Conservation (phyloP, 2,113 vertebrate genomes). For the Antechinus flavipes region DNA sequence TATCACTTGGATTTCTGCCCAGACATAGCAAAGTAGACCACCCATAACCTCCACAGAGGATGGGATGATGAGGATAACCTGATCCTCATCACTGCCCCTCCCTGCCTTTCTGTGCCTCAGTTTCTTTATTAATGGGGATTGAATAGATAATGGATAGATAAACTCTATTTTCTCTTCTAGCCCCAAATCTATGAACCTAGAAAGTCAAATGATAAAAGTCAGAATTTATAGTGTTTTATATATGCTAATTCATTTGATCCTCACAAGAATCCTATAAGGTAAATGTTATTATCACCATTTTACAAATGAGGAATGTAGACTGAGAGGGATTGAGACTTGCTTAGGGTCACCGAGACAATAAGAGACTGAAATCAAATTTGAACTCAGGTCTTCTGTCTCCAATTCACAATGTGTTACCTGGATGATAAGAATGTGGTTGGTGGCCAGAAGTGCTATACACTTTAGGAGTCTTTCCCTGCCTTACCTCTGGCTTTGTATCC, state of each 20-base stretch:
- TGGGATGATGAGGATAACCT: too few species aligned
- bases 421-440: neutral
- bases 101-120: neutral
- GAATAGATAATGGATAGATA: neutral
- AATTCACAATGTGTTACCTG: neutral
- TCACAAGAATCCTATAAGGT: neutral
- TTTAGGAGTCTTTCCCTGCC: neutral
- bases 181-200: neutral
- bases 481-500: neutral
- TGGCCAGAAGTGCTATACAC: neutral
- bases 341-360: neutral
- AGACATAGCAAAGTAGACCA: too few species aligned
- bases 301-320: neutral
- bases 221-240: neutral
- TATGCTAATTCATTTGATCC: neutral
- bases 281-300: neutral
- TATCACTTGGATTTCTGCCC: too few species aligned
- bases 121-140: neutral
- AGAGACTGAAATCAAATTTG: neutral
- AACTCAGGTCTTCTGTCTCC: neutral
- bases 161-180: neutral
- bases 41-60: too few species aligned
- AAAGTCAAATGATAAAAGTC: neutral
- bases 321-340: neutral
- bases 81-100: too few species aligned